Evolutionary conservation across 2,113 vertebrate species (phyloP).

Genomic region (Hyperopisus bebe): DNA sequence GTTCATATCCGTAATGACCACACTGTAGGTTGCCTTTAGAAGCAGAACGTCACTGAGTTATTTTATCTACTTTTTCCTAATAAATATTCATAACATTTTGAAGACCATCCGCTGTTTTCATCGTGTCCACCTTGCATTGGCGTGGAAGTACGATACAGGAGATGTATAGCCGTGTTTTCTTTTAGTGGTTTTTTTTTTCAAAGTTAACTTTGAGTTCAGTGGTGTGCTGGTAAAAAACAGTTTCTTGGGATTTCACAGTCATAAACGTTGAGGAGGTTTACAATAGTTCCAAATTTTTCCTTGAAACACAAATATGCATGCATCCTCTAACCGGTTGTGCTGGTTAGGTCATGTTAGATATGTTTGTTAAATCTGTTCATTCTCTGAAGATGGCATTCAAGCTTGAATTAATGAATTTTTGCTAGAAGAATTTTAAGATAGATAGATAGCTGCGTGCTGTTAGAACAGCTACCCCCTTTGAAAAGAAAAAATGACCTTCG

Average conservation of each 20-base stretch:
- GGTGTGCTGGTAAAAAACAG: neutral
- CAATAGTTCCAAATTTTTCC: neutral
- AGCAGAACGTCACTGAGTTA: neutral
- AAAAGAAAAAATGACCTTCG: neutral
- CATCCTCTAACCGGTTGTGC: neutral
- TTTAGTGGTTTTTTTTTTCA: neutral
- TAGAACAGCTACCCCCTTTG: neutral
- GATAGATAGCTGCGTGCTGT: neutral
- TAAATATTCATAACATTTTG: neutral
- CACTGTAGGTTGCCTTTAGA: neutral
- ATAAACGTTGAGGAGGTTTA: neutral
- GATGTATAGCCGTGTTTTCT: neutral
- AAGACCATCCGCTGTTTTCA: neutral
- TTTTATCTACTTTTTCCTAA: neutral
- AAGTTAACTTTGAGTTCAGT: neutral
- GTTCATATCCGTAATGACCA: neutral
- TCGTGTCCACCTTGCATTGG: neutral
- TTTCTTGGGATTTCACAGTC: neutral
- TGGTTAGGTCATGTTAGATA: neutral
- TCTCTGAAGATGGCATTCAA: neutral
- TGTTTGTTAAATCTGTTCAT: neutral
- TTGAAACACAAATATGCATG: neutral
- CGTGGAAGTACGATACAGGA: neutral
- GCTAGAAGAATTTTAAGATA: neutral
- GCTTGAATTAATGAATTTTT: neutral